These are phyloP conservation scores for Ectemnius continuus DNA, from an alignment of 2,888 invertebrate species.

Conservation along the genomic window DNA sequence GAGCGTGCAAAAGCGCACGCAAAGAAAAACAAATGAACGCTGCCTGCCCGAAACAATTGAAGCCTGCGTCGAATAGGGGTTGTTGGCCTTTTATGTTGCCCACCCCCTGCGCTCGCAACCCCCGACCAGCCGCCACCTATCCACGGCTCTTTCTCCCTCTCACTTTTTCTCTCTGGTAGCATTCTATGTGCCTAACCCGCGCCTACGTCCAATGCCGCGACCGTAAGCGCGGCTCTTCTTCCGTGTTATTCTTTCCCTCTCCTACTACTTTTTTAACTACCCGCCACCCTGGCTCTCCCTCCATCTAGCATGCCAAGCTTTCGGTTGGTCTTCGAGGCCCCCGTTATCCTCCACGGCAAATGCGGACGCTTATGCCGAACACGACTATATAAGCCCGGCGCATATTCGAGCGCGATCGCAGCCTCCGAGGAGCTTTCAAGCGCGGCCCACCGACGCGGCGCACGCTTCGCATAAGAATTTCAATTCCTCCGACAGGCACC, in stretches of 20 bases:
- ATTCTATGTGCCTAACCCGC: conserved; percentile 49
- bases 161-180: background rate
- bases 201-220: conserved; percentile 46
- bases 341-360: background rate
- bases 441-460: too few relatives aligned
- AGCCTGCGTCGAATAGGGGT: conserved; percentile 71
- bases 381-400: conserved; percentile 48
- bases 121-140: conserved; percentile 41
- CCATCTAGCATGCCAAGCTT: background rate
- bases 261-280: conserved; percentile 40
- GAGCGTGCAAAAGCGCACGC: conserved; percentile 68
- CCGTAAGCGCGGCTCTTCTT: conserved; percentile 42
- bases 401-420: conserved; percentile 62
- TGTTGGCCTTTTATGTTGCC: conserved; percentile 73
- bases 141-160: conserved; percentile 10
- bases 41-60: conserved; percentile 75
- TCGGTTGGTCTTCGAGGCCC: background rate
- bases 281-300: conserved; percentile 4
- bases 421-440: conserved; percentile 49
- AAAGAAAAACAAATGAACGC: conserved; percentile 74
- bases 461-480: conserved; percentile 56
- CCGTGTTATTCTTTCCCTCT: conserved; percentile 40
- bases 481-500: conserved; percentile 53
- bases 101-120: conserved; percentile 55
- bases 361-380: conserved; percentile 1